phyloP scores from a whole-genome alignment of 2,888 invertebrate species.

The Trissoscelio sp. region DNA sequence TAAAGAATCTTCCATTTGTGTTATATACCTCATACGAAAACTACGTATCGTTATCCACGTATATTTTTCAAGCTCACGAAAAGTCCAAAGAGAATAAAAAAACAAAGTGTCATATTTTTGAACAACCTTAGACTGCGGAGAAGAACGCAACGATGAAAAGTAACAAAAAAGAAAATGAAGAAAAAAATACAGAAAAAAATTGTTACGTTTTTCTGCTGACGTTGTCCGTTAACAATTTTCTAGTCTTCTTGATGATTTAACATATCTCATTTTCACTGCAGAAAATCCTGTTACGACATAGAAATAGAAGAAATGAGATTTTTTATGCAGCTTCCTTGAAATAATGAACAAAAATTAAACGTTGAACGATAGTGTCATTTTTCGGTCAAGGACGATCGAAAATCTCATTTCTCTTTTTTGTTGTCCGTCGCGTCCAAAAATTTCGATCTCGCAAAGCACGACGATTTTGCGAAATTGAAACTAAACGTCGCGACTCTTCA shows the following conservation, averaged over 20 bases:
- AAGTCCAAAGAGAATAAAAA: conserved; percentile 54
- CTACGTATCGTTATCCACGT: conserved; percentile 49
- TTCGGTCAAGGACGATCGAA: too few relatives aligned
- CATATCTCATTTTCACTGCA: conserved; percentile 60
- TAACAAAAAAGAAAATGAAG: conserved; percentile 2
- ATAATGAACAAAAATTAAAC: conserved; percentile 22
- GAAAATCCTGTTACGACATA: conserved; percentile 42
- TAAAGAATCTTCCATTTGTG: conserved; percentile 37
- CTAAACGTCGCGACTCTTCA: conserved; percentile 27
- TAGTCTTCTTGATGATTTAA: conserved; percentile 60
- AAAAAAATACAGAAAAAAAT: conserved; percentile 14
- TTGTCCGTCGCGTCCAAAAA: conserved; percentile 15
- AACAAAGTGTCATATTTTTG: conserved; percentile 65
- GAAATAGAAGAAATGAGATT: conserved; percentile 57
- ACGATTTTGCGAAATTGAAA: conserved; percentile 37
- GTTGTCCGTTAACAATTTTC: conserved; percentile 42
- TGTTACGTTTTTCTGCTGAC: conserved; percentile 58
- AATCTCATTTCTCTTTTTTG: conserved; percentile 56
- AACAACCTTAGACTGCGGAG: conserved; percentile 57
- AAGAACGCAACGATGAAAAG: conserved; percentile 48
- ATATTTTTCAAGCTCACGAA: conserved; percentile 64
- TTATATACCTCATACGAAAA: conserved; percentile 31
- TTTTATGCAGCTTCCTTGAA: conserved; percentile 19
- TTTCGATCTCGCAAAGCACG: conserved; percentile 24
- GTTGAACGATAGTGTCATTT: neutral